phyloP scores from a whole-genome alignment of 2,888 invertebrate genomes.

The Sinodicranocentrus sp. region DNA sequence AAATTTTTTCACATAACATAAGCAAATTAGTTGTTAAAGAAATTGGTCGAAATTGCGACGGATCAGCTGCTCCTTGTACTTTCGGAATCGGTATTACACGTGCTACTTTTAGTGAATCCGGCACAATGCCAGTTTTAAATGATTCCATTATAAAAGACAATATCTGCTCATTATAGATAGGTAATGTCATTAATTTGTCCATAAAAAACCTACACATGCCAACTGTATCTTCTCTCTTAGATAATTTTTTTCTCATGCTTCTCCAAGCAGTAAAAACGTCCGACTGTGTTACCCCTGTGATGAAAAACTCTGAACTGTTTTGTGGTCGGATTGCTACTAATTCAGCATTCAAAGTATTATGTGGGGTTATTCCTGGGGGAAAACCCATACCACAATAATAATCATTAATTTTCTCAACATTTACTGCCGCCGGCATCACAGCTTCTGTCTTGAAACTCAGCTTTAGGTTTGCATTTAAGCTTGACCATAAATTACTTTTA shows the following conservation, averaged over 20 bases:
- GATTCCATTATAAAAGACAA: neutral
- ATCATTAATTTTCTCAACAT: slow-evolving; percentile 38
- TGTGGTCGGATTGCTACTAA: too few species aligned
- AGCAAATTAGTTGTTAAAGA: slow-evolving; percentile 27
- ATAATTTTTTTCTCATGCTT: slow-evolving; percentile 8
- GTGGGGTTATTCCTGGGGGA: neutral
- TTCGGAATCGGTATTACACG: slow-evolving; percentile 43
- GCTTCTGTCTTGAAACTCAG: neutral
- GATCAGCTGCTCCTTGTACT: neutral
- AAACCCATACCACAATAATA: slow-evolving; percentile 48
- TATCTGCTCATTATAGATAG: neutral
- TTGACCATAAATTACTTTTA: neutral
- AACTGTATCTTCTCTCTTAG: slow-evolving; percentile 13
- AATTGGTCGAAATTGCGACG: slow-evolving; percentile 35
- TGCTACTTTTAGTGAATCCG: slow-evolving; percentile 18
- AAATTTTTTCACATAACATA: slow-evolving; percentile 35
- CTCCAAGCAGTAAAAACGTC: slow-evolving; percentile 40
- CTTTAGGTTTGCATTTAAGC: neutral
- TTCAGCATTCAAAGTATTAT: slow-evolving; percentile 18
- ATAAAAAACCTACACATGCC: slow-evolving; percentile 33
- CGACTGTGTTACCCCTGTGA: too few species aligned
- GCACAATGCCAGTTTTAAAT: slow-evolving; percentile 34
- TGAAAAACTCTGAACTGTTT: too few species aligned
- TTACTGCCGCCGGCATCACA: neutral
- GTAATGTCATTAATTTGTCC: slow-evolving; percentile 19